Evolutionary conservation across 2,113 vertebrate genomes (phyloP).

Genomic region (Sphaerodactylus townsendi): DNA sequence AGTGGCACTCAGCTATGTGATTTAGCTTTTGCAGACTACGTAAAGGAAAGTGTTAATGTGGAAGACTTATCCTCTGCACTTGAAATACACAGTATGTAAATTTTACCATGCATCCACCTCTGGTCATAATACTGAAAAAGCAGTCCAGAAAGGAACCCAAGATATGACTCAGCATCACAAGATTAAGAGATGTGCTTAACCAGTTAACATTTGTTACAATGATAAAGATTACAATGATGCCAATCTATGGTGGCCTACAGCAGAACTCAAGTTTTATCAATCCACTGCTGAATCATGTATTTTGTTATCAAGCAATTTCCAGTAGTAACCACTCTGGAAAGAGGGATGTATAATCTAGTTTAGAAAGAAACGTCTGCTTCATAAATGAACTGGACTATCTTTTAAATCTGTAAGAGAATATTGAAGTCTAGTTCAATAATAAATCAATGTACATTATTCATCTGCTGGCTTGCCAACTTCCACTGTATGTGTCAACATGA

Average conservation of each 20-base stretch:
- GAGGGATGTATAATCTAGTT: background rate
- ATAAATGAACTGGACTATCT: background rate
- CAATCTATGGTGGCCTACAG: background rate
- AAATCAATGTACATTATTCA: background rate
- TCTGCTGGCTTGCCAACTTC: background rate
- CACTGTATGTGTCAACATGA: background rate
- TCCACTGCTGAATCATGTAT: background rate
- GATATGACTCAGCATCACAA: background rate
- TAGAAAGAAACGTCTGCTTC: background rate
- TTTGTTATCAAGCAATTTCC: background rate
- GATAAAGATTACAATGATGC: background rate
- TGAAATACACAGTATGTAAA: conserved; percentile 28
- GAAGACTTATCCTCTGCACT: conserved; percentile 53
- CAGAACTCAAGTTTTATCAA: background rate
- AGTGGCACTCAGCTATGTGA: background rate
- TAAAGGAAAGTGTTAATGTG: conserved; percentile 62
- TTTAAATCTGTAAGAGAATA: background rate
- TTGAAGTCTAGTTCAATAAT: background rate
- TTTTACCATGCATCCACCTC: conserved; percentile 41
- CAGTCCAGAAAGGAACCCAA: background rate
- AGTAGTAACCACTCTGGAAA: background rate
- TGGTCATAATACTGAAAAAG: conserved; percentile 37
- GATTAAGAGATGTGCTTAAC: background rate
- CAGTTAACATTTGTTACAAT: background rate
- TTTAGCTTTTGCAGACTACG: conserved; percentile 38